These are phyloP conservation scores for Platyrinchus mystaceus DNA, from an alignment of 2,797 vertebrate species.

Conservation along the genomic window DNA sequence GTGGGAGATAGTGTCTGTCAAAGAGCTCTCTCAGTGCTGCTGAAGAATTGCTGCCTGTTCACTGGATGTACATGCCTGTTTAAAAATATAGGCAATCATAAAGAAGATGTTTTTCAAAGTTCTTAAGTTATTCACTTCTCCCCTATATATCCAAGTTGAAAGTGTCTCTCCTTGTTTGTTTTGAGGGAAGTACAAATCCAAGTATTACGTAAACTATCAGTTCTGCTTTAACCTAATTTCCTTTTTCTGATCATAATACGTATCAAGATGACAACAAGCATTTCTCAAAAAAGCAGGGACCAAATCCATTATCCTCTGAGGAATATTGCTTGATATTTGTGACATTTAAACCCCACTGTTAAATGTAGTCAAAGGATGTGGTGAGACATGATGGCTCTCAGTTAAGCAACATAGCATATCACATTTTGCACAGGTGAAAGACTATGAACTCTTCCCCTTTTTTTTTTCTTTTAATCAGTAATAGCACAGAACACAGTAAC, in stretches of 20 bases:
- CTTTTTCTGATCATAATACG: not conserved
- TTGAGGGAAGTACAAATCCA: not conserved
- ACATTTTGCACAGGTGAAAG: not conserved
- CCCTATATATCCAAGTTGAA: slow-evolving; percentile 12
- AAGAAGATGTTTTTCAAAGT: not conserved
- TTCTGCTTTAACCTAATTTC: not conserved
- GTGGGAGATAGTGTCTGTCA: not conserved
- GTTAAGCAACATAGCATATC: not conserved
- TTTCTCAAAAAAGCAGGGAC: not conserved
- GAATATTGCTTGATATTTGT: not conserved
- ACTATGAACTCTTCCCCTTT: not conserved
- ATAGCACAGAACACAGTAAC: not conserved
- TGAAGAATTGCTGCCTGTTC: not conserved
- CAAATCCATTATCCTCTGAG: not conserved
- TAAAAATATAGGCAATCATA: not conserved
- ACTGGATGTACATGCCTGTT: not conserved
- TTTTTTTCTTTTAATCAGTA: not conserved
- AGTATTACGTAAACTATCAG: not conserved
- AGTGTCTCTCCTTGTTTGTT: not conserved
- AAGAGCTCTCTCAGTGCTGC: not conserved
- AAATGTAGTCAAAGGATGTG: not conserved
- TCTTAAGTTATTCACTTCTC: not conserved
- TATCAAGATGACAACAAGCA: not conserved
- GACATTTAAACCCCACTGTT: not conserved
- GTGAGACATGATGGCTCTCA: not conserved